phyloP scores from a whole-genome alignment of 2,888 invertebrate genomes.

The Eucera pruinosa region DNA sequence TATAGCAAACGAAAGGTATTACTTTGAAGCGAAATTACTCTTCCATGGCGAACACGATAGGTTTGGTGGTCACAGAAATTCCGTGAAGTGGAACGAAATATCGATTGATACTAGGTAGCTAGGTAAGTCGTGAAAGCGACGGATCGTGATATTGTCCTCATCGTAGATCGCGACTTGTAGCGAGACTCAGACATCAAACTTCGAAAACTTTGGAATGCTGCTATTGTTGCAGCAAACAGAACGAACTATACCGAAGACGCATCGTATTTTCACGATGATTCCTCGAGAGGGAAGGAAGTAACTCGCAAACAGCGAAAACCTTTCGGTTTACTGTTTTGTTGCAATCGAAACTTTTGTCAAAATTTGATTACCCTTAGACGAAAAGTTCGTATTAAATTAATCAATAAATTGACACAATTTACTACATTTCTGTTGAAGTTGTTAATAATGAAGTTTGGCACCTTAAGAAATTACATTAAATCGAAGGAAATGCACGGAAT shows the following conservation, averaged over 20 bases:
- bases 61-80: conserved; percentile 6
- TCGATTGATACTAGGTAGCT: conserved; percentile 16
- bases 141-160: conserved; percentile 23
- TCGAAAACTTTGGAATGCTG: conserved; percentile 12
- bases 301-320: not conserved
- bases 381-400: too few relatives aligned
- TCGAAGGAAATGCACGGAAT: too few relatives aligned
- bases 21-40: not conserved
- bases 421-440: too few relatives aligned
- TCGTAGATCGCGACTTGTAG: not conserved
- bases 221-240: conserved; percentile 26
- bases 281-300: not conserved
- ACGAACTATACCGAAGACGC: not conserved
- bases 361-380: not conserved
- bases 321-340: conserved; percentile 14
- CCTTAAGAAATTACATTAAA: too few relatives aligned
- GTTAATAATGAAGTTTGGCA: too few relatives aligned
- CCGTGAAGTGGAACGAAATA: not conserved
- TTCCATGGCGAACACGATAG: not conserved
- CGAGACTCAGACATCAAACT: not conserved
- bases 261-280: conserved; percentile 30
- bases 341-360: not conserved
- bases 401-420: too few relatives aligned
- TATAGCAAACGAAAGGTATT: not conserved
- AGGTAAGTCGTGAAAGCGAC: not conserved